Evolutionary conservation across 2,797 vertebrate genomes (phyloP), one percentile per base, ranked within the genome.

Genomic region (Florisuga fusca): DNA sequence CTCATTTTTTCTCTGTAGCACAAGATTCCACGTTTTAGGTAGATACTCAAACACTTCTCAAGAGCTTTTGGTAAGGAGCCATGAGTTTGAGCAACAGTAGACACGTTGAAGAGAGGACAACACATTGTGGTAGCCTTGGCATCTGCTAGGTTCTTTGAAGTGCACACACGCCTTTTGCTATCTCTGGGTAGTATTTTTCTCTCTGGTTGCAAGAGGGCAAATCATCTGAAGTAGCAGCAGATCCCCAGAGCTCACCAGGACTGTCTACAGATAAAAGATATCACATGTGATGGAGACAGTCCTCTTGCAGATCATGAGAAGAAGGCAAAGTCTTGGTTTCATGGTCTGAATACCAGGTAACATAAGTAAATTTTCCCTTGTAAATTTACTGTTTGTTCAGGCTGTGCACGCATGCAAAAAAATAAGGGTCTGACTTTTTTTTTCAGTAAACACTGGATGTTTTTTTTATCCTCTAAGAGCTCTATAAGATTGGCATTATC

Each of bases 401-500:
- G 41, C 77, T 90, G 43, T 67, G 22, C 6, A 6, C 29, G 45
- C 15, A 43, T 45, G 26, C 11, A 21, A 72, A 90, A 90, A 95
- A 78, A 46, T 5, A 89, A 84, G 23, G 43, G 84, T 77, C 48
- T 94, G 48, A 15, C n/a, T 81, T 79, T 96, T 91, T 71, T 71
- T 82, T 59, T 88, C 72, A 51, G 74, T 23, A 79, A 80, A 72
- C 57, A 51, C 53, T 80, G 64, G 62, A 90, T 90, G 50, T 18
- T 94, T 87, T 96, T 96, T 97, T 96, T 88, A 91, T 87, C 90
- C 94, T 90, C 74, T 15, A 81, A 81, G 97, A 91, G 90, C 97
- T 87, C 96, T 63, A 84, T 86, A 94, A 98, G 98, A 98, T 96
- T 98, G 97, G 95, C 97, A 95, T 97, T 97, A 92, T 98, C 97